A percentile compares a stretch with the other conserved stretches of the same genome.
Conservation (phyloP, 2,888 invertebrate species). For the Meghimatium bilineatum region DNA sequence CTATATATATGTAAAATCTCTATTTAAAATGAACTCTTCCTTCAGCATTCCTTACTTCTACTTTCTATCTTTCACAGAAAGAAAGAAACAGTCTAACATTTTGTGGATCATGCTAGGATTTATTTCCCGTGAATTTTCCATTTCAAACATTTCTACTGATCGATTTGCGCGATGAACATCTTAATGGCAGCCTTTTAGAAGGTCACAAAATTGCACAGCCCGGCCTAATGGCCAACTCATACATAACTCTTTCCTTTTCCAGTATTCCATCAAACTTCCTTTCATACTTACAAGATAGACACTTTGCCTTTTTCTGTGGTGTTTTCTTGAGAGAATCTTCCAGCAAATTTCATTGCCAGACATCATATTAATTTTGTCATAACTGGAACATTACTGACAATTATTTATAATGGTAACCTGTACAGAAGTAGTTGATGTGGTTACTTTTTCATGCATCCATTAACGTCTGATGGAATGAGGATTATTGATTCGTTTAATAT, state of each 20-base stretch:
- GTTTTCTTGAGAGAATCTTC: not conserved
- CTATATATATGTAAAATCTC: no score
- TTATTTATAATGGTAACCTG: no score
- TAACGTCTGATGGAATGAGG: no score
- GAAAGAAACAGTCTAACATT: not conserved
- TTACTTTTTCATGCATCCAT: no score
- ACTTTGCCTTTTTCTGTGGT: not conserved
- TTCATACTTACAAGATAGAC: not conserved
- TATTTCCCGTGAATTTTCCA: not conserved
- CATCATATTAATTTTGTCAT: no score
- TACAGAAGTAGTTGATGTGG: no score
- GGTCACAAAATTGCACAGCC: not conserved
- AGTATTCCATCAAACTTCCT: not conserved
- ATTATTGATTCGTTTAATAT: no score
- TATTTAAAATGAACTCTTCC: no score
- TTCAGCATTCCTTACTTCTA: no score
- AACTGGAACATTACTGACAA: no score
- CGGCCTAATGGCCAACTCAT: not conserved
- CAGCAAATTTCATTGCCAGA: not conserved
- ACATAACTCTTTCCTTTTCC: not conserved
- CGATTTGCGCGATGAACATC: not conserved
- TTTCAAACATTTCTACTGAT: not conserved
- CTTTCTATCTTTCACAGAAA: no score
- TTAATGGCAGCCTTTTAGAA: constrained; percentile 5
- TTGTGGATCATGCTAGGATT: not conserved